phyloP scores from a whole-genome alignment of 2,888 invertebrate genomes.

The Agrotis segetum region DNA sequence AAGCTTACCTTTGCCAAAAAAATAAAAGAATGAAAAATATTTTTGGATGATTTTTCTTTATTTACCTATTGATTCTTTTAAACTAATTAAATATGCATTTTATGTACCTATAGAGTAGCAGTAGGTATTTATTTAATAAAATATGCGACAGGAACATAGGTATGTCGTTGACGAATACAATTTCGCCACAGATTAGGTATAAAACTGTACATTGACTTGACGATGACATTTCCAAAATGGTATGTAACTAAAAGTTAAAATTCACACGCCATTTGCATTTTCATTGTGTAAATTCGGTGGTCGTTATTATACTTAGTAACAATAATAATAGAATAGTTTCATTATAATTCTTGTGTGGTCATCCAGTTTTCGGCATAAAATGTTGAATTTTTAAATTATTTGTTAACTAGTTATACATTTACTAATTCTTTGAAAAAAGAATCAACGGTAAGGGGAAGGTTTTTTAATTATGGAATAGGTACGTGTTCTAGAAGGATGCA shows the following conservation, averaged over 20 bases:
- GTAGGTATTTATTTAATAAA: neutral
- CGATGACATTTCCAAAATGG: constrained; percentile 54
- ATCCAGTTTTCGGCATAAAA: constrained; percentile 21
- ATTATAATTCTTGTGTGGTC: constrained; percentile 31
- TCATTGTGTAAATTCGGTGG: constrained; percentile 53
- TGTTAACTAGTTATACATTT: constrained; percentile 11
- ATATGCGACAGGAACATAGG: neutral
- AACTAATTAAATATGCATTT: neutral
- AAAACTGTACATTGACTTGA: constrained; percentile 60
- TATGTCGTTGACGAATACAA: constrained; percentile 10
- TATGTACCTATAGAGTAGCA: neutral
- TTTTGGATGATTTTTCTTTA: constrained; percentile 6
- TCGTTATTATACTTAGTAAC: constrained; percentile 38
- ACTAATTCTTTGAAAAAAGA: neutral
- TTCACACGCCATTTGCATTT: constrained; percentile 62
- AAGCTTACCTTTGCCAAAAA: neutral
- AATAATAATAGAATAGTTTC: constrained; percentile 51
- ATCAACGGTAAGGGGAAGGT: neutral
- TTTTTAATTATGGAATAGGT: constrained; percentile 12
- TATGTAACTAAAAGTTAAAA: constrained; percentile 52
- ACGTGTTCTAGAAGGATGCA: neutral
- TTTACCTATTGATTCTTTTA: neutral
- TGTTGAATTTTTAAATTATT: constrained; percentile 20
- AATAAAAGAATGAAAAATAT: neutral
- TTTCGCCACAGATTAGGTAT: constrained; percentile 46